Percentiles rank a stretch among this genome's conserved stretches.
These are phyloP conservation scores for Megaceryle maxima DNA, from an alignment of 2,113 vertebrate species.

Conservation along the genomic window DNA sequence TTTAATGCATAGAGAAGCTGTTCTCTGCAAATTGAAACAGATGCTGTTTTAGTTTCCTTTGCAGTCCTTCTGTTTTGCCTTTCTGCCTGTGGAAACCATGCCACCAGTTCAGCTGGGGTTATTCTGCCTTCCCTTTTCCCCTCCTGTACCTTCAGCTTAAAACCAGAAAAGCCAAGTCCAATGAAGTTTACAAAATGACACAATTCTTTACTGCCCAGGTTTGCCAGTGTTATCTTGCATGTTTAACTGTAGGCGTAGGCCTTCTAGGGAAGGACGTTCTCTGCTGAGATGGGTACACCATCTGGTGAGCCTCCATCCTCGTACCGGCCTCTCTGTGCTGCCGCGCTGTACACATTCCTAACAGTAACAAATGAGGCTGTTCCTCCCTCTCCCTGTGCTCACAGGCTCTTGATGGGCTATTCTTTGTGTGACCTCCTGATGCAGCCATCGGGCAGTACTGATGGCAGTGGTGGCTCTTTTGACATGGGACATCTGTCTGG, in stretches of 20 bases:
- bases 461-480: background rate
- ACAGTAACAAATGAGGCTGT: rapidly evolving
- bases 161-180: background rate
- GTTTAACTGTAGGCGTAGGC: background rate
- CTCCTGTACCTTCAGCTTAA: background rate
- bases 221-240: background rate
- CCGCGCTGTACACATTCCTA: background rate
- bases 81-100: background rate
- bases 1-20: background rate
- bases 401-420: rapidly evolving
- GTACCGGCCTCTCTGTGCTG: background rate
- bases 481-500: background rate
- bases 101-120: background rate
- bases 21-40: background rate
- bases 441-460: rapidly evolving
- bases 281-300: background rate
- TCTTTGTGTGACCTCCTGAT: background rate
- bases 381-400: background rate
- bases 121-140: background rate
- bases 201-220: background rate
- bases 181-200: background rate
- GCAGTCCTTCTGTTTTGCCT: background rate
- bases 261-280: background rate
- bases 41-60: background rate
- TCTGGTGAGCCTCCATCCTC: background rate